Evolutionary conservation across 2,797 vertebrate species (phyloP), one percentile per base, ranked within the genome.

Genomic region (Emydoidea blandingii): DNA sequence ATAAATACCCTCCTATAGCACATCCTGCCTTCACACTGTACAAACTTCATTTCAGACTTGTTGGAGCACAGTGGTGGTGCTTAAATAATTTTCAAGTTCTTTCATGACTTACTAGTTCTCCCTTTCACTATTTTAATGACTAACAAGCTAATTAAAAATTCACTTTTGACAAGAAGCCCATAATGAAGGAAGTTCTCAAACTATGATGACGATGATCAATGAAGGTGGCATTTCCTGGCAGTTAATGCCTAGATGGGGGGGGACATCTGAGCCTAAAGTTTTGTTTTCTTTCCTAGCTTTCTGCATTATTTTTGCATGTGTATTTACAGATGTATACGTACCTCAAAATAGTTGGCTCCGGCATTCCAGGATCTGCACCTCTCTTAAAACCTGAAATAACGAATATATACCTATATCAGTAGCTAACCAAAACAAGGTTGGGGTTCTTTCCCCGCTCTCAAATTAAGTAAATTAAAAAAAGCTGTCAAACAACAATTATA

Each of bases 281-380:
- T 44, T 10, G 27, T 29, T 82, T 37, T 80, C 34, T 21, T 34
- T 54, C 37, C 10, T 50, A 34, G 62, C n/a, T 53, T 27, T 21
- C 6, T 76, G 34, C 50, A 37, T 0, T 27, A 59, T 34, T 49
- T 86, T 57, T 91, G 54, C 16, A 34, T 0, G 4, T 3, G 44
- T 29, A 74, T 84, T 86, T 90, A 56, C 86, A 95, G 95, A 86
- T 72, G 0, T 5, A 92, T 50, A 97, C 96, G 37, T 98, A 98
- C 98, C 98, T 98, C 95, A 99, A 96, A 86, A 99, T 92, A 5
- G 97, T 99, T 27, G 99, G 99, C 87, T 99, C 99, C 14, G 99
- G 99, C 99, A 99, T 99, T 85, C 99, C 99, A 90, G 99, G 99
- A 97, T 99, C 99, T 81, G 99, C 99, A 95, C 99, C 99, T 94